Conservation (phyloP, 2,113 vertebrate species). For the Zosterops lateralis region DNA sequence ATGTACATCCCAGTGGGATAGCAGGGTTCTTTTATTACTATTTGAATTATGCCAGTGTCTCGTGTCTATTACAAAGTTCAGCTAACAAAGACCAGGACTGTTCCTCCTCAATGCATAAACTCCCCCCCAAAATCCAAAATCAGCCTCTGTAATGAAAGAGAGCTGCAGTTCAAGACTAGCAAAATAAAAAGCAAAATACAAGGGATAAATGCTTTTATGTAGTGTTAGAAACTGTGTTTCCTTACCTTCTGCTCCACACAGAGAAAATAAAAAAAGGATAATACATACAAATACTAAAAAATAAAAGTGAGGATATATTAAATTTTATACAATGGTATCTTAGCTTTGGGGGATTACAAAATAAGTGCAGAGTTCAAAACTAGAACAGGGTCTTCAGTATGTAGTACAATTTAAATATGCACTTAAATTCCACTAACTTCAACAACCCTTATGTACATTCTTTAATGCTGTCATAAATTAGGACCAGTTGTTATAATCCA, state of each 20-base stretch:
- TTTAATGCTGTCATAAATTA: neutral
- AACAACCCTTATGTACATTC: neutral
- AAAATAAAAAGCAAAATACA: neutral
- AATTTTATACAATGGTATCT: neutral
- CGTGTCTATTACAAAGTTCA: neutral
- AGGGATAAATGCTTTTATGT: neutral
- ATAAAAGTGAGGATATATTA: neutral
- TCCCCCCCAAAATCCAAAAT: neutral
- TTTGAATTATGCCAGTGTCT: neutral
- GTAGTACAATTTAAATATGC: neutral
- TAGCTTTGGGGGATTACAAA: neutral
- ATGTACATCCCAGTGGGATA: neutral
- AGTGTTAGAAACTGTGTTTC: neutral
- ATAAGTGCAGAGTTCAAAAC: neutral
- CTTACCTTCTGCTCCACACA: conserved; percentile 2
- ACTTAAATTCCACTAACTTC: neutral
- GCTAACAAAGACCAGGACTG: neutral
- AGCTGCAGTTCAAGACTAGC: neutral
- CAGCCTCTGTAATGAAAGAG: neutral
- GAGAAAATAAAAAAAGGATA: neutral
- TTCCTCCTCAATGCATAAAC: neutral
- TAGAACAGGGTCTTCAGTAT: neutral
- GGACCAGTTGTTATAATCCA: neutral
- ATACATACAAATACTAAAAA: conserved; percentile 39
- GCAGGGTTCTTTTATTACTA: neutral